Conservation (phyloP, 2,888 invertebrate species). For the Chaitophorus viminalis region DNA sequence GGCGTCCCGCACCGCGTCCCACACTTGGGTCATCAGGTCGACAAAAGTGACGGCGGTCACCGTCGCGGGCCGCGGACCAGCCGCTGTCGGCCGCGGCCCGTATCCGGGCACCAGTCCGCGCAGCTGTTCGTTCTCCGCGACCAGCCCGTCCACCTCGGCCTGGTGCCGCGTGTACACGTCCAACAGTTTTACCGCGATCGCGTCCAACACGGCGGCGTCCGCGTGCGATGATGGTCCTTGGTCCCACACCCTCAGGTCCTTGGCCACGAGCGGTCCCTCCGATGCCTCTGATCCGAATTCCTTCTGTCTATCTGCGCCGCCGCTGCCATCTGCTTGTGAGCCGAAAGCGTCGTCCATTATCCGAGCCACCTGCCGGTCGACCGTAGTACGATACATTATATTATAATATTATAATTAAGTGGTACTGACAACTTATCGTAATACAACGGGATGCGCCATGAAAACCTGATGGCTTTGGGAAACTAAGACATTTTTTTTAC, state of each 20-base stretch:
- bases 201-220: not conserved
- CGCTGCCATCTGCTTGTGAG: not conserved
- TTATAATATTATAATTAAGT: too few species aligned
- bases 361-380: constrained; percentile 14
- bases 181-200: not conserved
- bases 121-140: not conserved
- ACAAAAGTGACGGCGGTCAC: not conserved
- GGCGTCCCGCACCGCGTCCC: not conserved
- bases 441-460: too few species aligned
- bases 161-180: not conserved
- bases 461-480: too few species aligned
- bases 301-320: too few species aligned
- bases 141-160: not conserved
- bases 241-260: not conserved
- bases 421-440: too few species aligned
- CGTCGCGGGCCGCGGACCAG: not conserved
- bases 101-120: too few species aligned
- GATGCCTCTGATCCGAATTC: not conserved
- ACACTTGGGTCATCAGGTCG: not conserved
- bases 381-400: not conserved
- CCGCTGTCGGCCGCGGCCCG: too few species aligned
- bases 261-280: not conserved
- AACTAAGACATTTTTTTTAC: too few species aligned
- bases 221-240: not conserved
- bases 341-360: constrained; percentile 11